These are phyloP conservation scores for Mimumesa dahlbomi DNA, from an alignment of 2,888 invertebrate species.

Conservation along the genomic window DNA sequence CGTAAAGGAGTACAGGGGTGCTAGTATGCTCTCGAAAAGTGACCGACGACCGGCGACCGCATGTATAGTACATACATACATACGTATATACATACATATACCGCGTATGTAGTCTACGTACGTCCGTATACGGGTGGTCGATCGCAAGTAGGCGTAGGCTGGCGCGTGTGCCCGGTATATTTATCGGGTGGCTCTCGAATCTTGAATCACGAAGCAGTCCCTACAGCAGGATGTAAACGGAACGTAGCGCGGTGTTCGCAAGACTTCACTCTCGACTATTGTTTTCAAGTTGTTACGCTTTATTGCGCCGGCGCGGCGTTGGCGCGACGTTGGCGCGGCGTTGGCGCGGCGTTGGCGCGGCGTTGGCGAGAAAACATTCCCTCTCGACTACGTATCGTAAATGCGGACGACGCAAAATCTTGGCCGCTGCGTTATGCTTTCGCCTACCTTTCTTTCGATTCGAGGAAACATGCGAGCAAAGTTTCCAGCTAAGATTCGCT, in stretches of 20 bases:
- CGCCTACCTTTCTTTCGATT: too few relatives aligned
- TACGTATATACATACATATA: slow-evolving; percentile 11
- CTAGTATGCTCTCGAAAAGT: slow-evolving; percentile 32
- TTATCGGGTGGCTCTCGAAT: slow-evolving; percentile 39
- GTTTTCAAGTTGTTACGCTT: too few relatives aligned
- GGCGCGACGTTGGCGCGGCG: too few relatives aligned
- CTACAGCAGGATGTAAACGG: background rate
- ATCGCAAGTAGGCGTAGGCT: slow-evolving; percentile 44
- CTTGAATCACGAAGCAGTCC: slow-evolving; percentile 1
- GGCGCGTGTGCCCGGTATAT: slow-evolving; percentile 18
- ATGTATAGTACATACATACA: background rate
- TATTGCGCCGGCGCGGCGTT: too few relatives aligned
- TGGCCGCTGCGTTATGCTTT: too few relatives aligned
- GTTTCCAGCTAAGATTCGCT: too few relatives aligned
- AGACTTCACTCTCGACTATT: background rate
- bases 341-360: too few relatives aligned
- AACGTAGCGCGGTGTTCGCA: too few relatives aligned
- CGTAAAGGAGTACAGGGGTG: slow-evolving; percentile 37
- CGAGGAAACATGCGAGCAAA: too few relatives aligned
- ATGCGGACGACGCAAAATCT: too few relatives aligned
- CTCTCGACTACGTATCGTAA: too few relatives aligned
- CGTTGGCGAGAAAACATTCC: too few relatives aligned
- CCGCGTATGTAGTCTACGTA: slow-evolving; percentile 5
- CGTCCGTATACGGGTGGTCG: slow-evolving; percentile 55
- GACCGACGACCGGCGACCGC: slow-evolving; percentile 27